A percentile compares a stretch with the other conserved stretches of the same genome.
Conservation (phyloP, 2,888 invertebrate species). For the Eupithecia subfuscata region DNA sequence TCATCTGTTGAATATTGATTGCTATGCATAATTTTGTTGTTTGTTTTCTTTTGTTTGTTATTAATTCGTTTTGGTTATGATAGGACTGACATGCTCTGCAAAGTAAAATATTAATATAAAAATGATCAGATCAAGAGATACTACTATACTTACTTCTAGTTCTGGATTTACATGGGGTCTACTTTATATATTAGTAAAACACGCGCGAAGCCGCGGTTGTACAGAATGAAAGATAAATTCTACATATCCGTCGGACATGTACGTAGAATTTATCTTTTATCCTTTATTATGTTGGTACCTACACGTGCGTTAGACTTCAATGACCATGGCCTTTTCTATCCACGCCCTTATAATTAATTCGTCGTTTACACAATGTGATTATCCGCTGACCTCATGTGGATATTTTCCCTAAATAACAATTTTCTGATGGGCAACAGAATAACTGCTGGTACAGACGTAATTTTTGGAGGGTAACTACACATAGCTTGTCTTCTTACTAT, state of each 20-base stretch:
- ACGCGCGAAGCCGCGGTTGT: not conserved
- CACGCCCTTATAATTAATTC: constrained; percentile 4
- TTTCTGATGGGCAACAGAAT: not conserved
- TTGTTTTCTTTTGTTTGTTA: no score
- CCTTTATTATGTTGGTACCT: not conserved
- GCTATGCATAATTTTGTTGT: no score
- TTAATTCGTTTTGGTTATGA: no score
- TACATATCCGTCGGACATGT: not conserved
- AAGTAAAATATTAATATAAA: no score
- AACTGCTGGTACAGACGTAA: not conserved
- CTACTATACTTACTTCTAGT: not conserved
- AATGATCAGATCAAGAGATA: not conserved
- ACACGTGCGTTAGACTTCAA: not conserved
- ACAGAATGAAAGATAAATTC: not conserved
- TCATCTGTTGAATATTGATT: no score
- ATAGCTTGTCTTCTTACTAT: not conserved
- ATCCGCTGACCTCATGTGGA: not conserved
- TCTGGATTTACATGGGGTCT: not conserved
- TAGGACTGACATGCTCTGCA: no score
- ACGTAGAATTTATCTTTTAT: not conserved
- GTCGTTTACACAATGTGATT: not conserved
- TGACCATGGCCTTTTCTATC: constrained; percentile 7
- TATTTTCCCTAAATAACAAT: not conserved
- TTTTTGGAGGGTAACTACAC: not conserved
- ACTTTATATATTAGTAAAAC: not conserved